Base-by-base conservation (phyloP, 2,113 vertebrate species). In the Pandion haliaetus region DNA sequence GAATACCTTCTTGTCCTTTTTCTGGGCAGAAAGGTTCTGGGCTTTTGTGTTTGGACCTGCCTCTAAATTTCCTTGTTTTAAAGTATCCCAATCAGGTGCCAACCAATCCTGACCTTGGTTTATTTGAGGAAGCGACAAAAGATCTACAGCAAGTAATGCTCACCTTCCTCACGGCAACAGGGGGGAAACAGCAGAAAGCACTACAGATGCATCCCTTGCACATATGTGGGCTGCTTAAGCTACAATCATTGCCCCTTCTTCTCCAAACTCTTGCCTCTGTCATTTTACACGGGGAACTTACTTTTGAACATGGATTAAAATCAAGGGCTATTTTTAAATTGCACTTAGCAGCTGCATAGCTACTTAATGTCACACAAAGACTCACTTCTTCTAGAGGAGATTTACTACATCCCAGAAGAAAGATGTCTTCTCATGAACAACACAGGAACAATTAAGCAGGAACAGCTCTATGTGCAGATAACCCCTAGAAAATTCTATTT, bases 131-230 rank as follows among this genome's bases (percentile, higher is more conserved):
- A 89, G 20, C 12, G 6, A 44, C 32, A 45, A 36, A 70, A 57
- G 21, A 31, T 18, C 13, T 77, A 40, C 32, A 61, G 85, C 20
- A 67, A 82, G 54, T 21, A 82, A 55, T 10, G 14, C 24, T 73
- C 2, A 1, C 14, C n/a, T 42, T 84, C 24, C 54, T 80, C 57
- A 29, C 0, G 5, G 47, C 47, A 62, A 36, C 3, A 2, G 52
- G 12, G 17, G 10, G 34, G 17, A 44, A 47, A 63, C 17, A 54
- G 62, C 45, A 90, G 55, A 86, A 85, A 52, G 6, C 21, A 49
- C 31, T 38, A 21, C 36, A 71, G 45, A 36, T 24, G 5, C 26
- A 61, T 12, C 44, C 50, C 36, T 58, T 50, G 50, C 20, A 55
- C 17, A 8, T 12, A 81, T 6, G n/a, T 44, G 31, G 17, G 65